Percentiles rank a stretch among this genome's conserved stretches.
Evolutionary conservation across 2,113 vertebrate genomes (phyloP).

Genomic region (Tragulus kanchil): DNA sequence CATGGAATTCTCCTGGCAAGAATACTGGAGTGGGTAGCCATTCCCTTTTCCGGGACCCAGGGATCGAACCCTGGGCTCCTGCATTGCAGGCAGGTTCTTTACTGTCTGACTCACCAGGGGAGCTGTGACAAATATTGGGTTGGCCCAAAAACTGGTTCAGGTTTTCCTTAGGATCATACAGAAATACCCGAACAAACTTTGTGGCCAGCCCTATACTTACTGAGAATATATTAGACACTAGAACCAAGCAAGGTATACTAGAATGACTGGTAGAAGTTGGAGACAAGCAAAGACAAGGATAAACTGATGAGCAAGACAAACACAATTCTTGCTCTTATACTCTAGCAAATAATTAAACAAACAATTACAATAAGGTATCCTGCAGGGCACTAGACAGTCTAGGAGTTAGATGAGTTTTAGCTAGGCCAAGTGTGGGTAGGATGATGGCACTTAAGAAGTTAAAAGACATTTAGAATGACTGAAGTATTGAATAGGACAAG

Average conservation of each 20-base stretch:
- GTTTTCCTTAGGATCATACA: not conserved
- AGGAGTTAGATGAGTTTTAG: not conserved
- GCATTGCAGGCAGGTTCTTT: not conserved
- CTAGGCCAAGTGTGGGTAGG: not conserved
- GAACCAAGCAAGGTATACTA: not conserved
- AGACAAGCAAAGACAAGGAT: not conserved
- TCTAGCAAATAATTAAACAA: slow-evolving; percentile 33
- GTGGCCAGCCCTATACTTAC: not conserved
- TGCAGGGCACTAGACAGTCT: not conserved
- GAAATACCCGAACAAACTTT: not conserved
- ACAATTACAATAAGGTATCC: not conserved
- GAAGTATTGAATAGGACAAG: not conserved
- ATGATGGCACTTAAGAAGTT: not conserved
- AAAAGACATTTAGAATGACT: not conserved
- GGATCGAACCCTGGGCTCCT: not conserved
- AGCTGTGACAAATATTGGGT: not conserved
- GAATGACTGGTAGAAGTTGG: not conserved
- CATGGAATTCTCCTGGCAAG: not conserved
- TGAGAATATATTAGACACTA: not conserved
- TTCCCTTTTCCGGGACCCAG: not conserved
- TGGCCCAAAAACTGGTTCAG: not conserved
- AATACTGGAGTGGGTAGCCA: not conserved
- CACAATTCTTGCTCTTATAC: not conserved
- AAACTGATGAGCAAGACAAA: not conserved
- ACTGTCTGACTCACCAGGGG: not conserved